Base-by-base conservation (phyloP, 2,113 vertebrate species). In the Macroglossus sobrinus region DNA sequence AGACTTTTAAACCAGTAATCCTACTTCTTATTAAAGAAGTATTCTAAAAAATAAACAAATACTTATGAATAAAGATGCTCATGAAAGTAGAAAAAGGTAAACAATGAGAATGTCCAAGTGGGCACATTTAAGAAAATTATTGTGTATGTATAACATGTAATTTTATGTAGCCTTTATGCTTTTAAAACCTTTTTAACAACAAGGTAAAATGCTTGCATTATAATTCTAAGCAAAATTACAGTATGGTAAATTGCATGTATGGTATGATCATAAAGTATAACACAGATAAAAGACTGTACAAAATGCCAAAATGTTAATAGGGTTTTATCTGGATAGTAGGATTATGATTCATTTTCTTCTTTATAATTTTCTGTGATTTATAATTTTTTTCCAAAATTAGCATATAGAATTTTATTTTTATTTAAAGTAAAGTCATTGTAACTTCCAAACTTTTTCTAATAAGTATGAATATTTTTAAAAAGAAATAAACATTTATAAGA, bases 51-150 rank as follows among this genome's bases (percentile, higher is more conserved):
- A 7, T 81, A 2, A 13, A 71, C 61, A 86, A 92, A 76, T 12
- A 69, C 4, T 45, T 66, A 4, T 89, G 45, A 81, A 63, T 82
- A 59, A 94, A 95, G 64, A 45, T 82, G 59, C 18, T 84, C 47
- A n/a, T 40, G 50, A 64, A 30, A 94, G 35, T 84, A 38, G 59
- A 95, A 85, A 86, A 78, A 87, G 57, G 15, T 47, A 82, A 95
- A 59, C 45, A 72, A 66, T 24, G 78, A 78, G 76, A 43, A 81
- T 72, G 38, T 55, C n/a, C 24, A 86, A 90, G 30, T 26, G 24
- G 59, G 7, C 13, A 79, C 63, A 40, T 85, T 55, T 18, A 81
- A 78, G 69, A 85, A 92, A 94, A 94, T 35, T 81, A 86, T 43
- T 53, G 5, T 69, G 72, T 24, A 68, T 1, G 30, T 22, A 89